Evolutionary conservation across 1,140 invertebrate genomes (phyloP).

Genomic region (Drosophila guanche): DNA sequence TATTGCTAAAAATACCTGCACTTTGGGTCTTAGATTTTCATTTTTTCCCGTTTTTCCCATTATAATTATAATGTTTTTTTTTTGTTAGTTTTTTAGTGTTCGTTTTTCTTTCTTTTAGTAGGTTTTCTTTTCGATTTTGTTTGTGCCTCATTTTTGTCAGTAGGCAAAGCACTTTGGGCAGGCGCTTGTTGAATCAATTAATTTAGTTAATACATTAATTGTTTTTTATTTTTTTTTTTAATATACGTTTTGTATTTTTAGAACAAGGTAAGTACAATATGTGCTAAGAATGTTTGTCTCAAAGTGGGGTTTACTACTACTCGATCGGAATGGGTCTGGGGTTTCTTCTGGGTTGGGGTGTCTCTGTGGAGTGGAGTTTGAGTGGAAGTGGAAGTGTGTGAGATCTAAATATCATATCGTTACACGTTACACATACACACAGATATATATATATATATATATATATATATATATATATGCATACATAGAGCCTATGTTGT

Average conservation of each 20-base stretch:
- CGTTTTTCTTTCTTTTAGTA: conserved; percentile 12
- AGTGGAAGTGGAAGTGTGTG: conserved; percentile 25
- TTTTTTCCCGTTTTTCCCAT: conserved; percentile 4
- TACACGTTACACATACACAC: conserved; percentile 19
- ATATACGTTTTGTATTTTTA: conserved; percentile 40
- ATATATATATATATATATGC: conserved; percentile 53
- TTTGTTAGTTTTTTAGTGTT: conserved; percentile 6
- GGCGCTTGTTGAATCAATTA: conserved; percentile 66
- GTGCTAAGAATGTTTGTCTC: conserved; percentile 34
- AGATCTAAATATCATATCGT: conserved; percentile 56
- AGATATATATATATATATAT: conserved; percentile 52
- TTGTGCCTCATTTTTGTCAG: conserved; percentile 41
- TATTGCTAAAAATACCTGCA: conserved; percentile 80
- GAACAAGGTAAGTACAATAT: conserved; percentile 62
- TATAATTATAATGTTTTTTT: conserved; percentile 10
- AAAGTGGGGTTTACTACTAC: conserved; percentile 26
- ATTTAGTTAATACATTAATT: conserved; percentile 65
- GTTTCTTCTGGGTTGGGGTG: conserved; percentile 3
- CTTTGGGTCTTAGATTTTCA: conserved; percentile 38
- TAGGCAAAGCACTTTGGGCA: conserved; percentile 70
- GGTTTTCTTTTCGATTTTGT: conserved; percentile 31
- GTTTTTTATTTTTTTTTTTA: conserved; percentile 42
- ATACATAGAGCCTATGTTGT: no score
- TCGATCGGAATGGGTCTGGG: conserved; percentile 15
- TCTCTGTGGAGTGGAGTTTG: not conserved